Evolutionary conservation across 2,888 invertebrate species (phyloP).

Genomic region (Alviniconcha strummeri): DNA sequence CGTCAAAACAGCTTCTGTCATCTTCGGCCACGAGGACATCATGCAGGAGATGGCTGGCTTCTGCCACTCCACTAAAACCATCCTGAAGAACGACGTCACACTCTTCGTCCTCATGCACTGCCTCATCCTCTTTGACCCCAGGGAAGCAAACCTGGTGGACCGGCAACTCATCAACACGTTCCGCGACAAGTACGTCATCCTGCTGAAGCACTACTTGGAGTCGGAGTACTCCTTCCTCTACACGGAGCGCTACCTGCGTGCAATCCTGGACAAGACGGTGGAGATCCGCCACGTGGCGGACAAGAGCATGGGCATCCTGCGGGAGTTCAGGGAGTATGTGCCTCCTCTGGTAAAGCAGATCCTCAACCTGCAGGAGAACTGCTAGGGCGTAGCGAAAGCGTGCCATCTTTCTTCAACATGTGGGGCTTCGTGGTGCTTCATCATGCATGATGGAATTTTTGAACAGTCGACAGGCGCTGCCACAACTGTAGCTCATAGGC

Average conservation of each 20-base stretch:
- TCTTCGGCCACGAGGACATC: slow-evolving; percentile 61
- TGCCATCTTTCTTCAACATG: no score
- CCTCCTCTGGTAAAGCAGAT: slow-evolving; percentile 27
- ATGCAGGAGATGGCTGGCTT: slow-evolving; percentile 68
- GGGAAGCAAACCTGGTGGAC: slow-evolving; percentile 27
- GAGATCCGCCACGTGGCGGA: slow-evolving; percentile 24
- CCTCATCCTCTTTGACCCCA: slow-evolving; percentile 28
- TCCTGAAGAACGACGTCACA: slow-evolving; percentile 86
- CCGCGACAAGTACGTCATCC: slow-evolving; percentile 75
- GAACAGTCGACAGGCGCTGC: no score
- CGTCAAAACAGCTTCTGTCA: slow-evolving; percentile 81
- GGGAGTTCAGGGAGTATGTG: slow-evolving; percentile 19
- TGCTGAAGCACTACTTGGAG: slow-evolving; percentile 72
- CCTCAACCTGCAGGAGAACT: slow-evolving; percentile 20
- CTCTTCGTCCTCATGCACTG: slow-evolving; percentile 83
- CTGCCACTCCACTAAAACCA: slow-evolving; percentile 64
- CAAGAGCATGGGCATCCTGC: slow-evolving; percentile 9
- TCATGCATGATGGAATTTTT: no score
- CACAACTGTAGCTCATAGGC: no score
- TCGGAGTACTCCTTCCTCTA: slow-evolving; percentile 60
- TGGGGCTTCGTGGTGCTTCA: no score
- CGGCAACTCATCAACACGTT: slow-evolving; percentile 62
- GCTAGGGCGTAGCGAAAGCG: neutral
- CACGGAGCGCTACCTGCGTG: slow-evolving; percentile 30
- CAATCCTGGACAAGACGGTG: slow-evolving; percentile 27